These are phyloP conservation scores for Macropus fuliginosus DNA, from an alignment of 2,797 vertebrate genomes.

Conservation along the genomic window DNA sequence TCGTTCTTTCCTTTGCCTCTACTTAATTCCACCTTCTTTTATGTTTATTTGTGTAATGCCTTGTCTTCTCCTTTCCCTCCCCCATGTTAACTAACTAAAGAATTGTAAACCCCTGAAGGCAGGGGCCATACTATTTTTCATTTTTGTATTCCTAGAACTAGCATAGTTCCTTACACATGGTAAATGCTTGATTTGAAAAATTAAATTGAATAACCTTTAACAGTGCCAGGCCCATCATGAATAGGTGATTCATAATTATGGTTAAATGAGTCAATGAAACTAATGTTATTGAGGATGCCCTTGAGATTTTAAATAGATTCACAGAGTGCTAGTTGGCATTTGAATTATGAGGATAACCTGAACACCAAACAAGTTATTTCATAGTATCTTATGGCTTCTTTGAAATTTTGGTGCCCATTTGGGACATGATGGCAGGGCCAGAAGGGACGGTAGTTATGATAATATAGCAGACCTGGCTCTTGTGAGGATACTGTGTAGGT, in stretches of 20 bases:
- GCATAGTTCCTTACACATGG: background rate
- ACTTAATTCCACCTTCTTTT: background rate
- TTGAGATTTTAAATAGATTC: background rate
- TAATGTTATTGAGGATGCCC: background rate
- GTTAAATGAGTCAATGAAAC: background rate
- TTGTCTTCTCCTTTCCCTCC: background rate
- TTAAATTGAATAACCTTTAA: background rate
- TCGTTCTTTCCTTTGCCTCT: background rate
- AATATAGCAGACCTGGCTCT: background rate
- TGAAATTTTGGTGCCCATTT: background rate
- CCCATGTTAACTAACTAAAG: background rate
- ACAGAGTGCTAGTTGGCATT: background rate
- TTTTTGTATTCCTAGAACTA: background rate
- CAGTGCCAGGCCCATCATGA: background rate
- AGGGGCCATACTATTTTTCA: background rate
- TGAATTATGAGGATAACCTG: background rate
- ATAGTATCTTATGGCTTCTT: background rate
- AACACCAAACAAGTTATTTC: background rate
- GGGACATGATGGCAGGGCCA: background rate
- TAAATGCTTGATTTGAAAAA: background rate
- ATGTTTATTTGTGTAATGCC: background rate
- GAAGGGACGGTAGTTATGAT: background rate
- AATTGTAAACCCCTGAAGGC: background rate
- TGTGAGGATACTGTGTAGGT: background rate
- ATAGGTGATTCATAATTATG: background rate